Evolutionary conservation across 2,797 vertebrate species (phyloP).

Genomic region (Ataeniobius toweri): DNA sequence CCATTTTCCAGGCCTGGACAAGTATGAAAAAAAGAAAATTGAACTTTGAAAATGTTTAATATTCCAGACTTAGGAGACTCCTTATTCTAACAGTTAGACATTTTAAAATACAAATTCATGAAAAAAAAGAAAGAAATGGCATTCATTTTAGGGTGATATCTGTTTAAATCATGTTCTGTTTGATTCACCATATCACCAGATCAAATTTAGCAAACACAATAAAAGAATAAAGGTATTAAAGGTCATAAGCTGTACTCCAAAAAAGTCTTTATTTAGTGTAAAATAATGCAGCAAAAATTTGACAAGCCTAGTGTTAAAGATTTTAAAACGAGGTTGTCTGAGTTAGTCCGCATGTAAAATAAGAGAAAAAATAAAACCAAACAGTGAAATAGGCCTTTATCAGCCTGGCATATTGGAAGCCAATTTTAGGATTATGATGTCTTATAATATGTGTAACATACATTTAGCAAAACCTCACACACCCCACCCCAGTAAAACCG

Average conservation of each 20-base stretch:
- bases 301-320: neutral
- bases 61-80: neutral
- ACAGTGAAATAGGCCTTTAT: neutral
- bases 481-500: neutral
- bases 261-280: neutral
- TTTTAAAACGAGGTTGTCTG: neutral
- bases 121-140: neutral
- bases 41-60: neutral
- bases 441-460: neutral
- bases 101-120: neutral
- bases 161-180: neutral
- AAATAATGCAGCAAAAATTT: neutral
- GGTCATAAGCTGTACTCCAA: neutral
- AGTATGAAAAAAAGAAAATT: neutral
- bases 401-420: neutral
- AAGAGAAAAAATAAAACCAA: neutral
- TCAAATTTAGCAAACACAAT: neutral
- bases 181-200: neutral
- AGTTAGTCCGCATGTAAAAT: neutral
- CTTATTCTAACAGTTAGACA: neutral
- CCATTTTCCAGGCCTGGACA: neutral
- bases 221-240: neutral
- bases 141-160: neutral
- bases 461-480: too few species aligned
- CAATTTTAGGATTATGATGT: neutral